Percentiles rank a stretch among this genome's conserved stretches.
These are phyloP conservation scores for Folsomia candida DNA, from an alignment of 2,888 invertebrate genomes.

Conservation along the genomic window DNA sequence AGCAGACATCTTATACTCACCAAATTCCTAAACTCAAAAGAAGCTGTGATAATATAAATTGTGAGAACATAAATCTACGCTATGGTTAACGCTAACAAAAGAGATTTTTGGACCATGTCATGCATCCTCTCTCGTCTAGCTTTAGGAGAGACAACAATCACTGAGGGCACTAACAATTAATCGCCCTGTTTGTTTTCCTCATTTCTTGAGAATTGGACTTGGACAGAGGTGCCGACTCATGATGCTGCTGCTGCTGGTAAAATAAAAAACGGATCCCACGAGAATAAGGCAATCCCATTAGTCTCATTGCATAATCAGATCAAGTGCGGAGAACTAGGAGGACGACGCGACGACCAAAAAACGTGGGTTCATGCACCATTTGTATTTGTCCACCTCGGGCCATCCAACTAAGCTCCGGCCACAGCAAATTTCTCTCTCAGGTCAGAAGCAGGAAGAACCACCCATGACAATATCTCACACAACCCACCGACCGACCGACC, in stretches of 20 bases:
- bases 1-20: no score
- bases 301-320: constrained; percentile 12
- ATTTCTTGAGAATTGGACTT: not conserved
- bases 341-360: not conserved
- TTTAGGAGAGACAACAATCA: no score
- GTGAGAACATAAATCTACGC: no score
- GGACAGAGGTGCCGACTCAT: not conserved
- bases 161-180: not conserved
- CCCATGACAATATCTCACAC: no score
- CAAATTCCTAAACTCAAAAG: no score
- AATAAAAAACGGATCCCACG: constrained; percentile 11
- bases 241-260: no score
- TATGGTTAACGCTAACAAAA: no score
- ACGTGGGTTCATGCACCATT: constrained; percentile 2
- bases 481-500: no score
- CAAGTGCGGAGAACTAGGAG: not conserved
- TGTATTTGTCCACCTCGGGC: constrained; percentile 1
- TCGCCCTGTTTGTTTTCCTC: constrained; percentile 5
- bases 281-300: constrained; percentile 32
- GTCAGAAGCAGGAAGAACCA: no score
- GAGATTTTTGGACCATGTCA: no score
- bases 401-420: not conserved
- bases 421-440: not conserved
- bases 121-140: no score
- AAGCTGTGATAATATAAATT: no score